Conservation (phyloP, 2,113 vertebrate species). For the Peromyscus californicus region DNA sequence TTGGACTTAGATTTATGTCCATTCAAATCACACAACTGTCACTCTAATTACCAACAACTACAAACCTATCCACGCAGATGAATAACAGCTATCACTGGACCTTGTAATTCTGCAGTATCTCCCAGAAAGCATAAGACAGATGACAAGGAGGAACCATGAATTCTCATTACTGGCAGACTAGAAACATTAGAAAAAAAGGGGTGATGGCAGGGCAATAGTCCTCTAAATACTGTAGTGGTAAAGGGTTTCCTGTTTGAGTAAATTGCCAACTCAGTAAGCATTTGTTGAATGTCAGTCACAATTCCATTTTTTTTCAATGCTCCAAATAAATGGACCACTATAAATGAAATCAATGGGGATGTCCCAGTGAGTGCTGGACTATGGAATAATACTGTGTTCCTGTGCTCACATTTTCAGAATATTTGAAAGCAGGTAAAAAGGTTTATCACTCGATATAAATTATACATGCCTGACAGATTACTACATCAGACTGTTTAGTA, state of each 20-base stretch:
- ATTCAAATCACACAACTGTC: not conserved
- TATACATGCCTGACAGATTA: not conserved
- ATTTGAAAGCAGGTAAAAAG: not conserved
- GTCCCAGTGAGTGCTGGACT: not conserved
- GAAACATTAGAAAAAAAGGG: not conserved
- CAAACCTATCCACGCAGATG: not conserved
- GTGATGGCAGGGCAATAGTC: not conserved
- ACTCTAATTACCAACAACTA: not conserved
- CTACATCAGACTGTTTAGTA: not conserved
- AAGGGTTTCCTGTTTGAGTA: not conserved
- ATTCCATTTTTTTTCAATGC: constrained; percentile 19
- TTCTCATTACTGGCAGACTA: not conserved
- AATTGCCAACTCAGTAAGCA: constrained; percentile 7
- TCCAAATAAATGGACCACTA: constrained; percentile 32
- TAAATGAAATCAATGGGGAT: constrained; percentile 50
- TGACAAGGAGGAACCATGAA: not conserved
- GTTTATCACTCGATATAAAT: not conserved
- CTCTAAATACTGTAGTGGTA: not conserved
- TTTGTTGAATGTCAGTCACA: constrained; percentile 38
- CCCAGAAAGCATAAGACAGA: not conserved
- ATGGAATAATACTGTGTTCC: not conserved
- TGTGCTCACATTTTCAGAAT: constrained; percentile 29
- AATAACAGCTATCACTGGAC: not conserved
- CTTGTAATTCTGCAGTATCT: not conserved
- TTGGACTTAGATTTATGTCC: not conserved